Percentiles rank a stretch among this genome's conserved stretches.
These are phyloP conservation scores for Ascidia mentula DNA, from an alignment of 23 tunicate species.

Conservation along the genomic window DNA sequence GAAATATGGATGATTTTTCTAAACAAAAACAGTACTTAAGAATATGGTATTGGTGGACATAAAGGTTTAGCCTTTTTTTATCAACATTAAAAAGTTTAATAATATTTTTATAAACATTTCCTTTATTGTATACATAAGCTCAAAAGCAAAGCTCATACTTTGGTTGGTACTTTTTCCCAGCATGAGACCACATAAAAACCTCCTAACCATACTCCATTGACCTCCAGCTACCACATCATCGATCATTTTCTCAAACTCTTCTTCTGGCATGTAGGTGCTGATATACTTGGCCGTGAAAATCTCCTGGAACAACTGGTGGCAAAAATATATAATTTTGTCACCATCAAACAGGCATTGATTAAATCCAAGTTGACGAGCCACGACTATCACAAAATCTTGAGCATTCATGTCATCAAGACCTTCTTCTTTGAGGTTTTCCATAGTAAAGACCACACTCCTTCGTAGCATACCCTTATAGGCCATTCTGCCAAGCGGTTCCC, in stretches of 20 bases:
- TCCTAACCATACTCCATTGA: constrained; percentile 25
- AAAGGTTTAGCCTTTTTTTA: no score
- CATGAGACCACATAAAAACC: constrained; percentile 21
- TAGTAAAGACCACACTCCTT: constrained; percentile 12
- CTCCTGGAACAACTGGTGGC: constrained; percentile 27
- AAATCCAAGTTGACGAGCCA: neutral
- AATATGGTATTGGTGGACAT: no score
- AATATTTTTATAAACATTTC: no score
- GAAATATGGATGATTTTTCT: no score
- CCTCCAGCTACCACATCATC: neutral
- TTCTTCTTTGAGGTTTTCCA: constrained; percentile 1
- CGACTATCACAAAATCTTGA: constrained; percentile 24
- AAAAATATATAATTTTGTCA: constrained; percentile 1
- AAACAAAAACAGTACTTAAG: no score
- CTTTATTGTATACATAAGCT: no score
- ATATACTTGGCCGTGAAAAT: constrained; percentile 13
- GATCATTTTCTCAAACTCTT: neutral
- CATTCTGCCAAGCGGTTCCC: constrained; percentile 9
- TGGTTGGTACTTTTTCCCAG: neutral
- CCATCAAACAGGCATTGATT: neutral
- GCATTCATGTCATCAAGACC: constrained; percentile 13
- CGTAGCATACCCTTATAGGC: constrained; percentile 9
- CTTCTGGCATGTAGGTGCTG: neutral
- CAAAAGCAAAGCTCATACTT: no score
- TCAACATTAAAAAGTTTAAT: no score